phyloP scores from a whole-genome alignment of 2,113 vertebrate genomes.

The Bubalus kerabau region DNA sequence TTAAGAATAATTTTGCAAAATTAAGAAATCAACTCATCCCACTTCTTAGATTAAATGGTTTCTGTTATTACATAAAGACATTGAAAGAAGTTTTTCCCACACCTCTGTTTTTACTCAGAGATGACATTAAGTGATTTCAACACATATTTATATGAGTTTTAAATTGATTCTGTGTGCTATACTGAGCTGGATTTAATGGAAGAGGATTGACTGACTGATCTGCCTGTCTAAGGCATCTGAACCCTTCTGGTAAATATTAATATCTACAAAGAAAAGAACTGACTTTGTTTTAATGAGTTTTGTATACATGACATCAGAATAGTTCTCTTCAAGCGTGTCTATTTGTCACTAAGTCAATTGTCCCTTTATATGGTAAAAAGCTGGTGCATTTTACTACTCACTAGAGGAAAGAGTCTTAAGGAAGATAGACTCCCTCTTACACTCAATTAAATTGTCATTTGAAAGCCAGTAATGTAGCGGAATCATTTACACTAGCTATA shows the following conservation, averaged over 20 bases:
- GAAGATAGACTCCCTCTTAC: slow-evolving; percentile 33
- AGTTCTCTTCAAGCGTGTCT: neutral
- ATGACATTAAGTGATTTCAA: neutral
- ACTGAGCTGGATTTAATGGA: slow-evolving; percentile 43
- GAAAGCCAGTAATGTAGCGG: slow-evolving; percentile 5
- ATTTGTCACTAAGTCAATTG: slow-evolving; percentile 45
- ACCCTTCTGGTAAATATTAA: slow-evolving; percentile 51
- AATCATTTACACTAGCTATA: neutral
- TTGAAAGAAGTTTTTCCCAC: neutral
- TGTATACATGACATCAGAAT: slow-evolving; percentile 45
- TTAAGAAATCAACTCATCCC: neutral
- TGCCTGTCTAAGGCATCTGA: slow-evolving; percentile 34
- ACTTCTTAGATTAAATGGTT: neutral
- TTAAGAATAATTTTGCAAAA: neutral
- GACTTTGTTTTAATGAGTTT: slow-evolving; percentile 39
- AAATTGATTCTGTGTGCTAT: slow-evolving; percentile 17
- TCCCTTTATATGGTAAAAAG: slow-evolving; percentile 21
- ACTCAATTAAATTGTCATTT: slow-evolving; percentile 57
- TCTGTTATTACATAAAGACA: neutral
- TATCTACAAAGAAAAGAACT: slow-evolving; percentile 43
- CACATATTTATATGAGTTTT: slow-evolving; percentile 32
- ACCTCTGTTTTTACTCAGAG: slow-evolving; percentile 10
- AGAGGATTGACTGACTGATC: slow-evolving; percentile 19
- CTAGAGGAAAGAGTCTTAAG: slow-evolving; percentile 51
- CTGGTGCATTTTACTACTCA: slow-evolving; percentile 50